Base-by-base conservation (phyloP, 2,113 vertebrate genomes). In the Tychaedon coryphoeus region DNA sequence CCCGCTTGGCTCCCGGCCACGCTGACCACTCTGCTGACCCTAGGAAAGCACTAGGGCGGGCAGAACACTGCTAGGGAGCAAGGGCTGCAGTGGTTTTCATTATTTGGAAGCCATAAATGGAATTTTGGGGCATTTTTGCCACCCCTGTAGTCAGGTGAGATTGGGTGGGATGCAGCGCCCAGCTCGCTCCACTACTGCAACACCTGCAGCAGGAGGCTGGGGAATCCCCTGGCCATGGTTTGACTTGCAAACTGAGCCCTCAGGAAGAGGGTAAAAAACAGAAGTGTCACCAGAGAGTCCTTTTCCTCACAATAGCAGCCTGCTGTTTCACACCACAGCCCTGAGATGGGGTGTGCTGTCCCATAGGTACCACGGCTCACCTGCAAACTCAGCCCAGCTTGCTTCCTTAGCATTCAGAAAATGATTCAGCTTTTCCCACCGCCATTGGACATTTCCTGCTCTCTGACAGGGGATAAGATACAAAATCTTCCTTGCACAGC, bases 191-290 rank as follows among this genome's bases (percentile, higher is more conserved):
- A 0, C 26, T 19, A 43, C 51, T 33, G 33, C 58, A 38, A 73
- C 93, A 81, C 56, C 87, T 75, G 84, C 84, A n/a, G 62, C 14
- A 2, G 26, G 29, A 77, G 25, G 10, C 34, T 2, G 45, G 93
- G 85, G 86, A 94, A 74, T 9, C 71, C 92, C 95, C 69, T 7
- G 23, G 62, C 15, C 18, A 0, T 0, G 1, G 36, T 96, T 95
- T 85, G 95, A 76, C 85, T 95, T 96, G 90, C 95, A 95, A 94
- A 95, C 28, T 40, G 40, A 58, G 65, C 47, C 82, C 66, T 69
- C 65, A 60, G 74, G 34, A 77, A 60, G 60, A 60, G 40, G 38
- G n/a, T 34, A 23, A 64, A 93, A 92, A 79, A 57, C 31, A 67
- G 60, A 86, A 58, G 17, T 8, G 38, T 47, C 76, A 58, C 23